Conservation (phyloP, 2,888 invertebrate species). For the Xestia ashworthii region DNA sequence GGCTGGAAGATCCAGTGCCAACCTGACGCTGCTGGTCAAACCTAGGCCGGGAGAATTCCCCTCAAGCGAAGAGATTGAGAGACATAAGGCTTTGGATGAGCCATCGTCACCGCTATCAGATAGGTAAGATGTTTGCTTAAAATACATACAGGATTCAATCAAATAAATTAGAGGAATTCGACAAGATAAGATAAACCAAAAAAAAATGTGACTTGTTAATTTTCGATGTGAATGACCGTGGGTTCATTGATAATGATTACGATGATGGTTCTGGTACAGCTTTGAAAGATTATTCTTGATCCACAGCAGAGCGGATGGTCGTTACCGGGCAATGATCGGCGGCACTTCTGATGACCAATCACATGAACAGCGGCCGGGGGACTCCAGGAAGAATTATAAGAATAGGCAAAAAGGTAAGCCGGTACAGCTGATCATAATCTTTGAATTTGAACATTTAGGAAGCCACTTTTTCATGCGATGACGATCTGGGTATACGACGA, state of each 20-base stretch:
- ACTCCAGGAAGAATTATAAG: conserved; percentile 84
- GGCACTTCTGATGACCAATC: conserved; percentile 92
- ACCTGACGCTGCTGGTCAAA: conserved; percentile 95
- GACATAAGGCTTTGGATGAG: conserved; percentile 87
- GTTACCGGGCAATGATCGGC: conserved; percentile 87
- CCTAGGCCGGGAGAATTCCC: conserved; percentile 95
- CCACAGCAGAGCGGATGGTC: conserved; percentile 85
- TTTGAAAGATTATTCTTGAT: conserved; percentile 1
- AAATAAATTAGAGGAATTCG: too few relatives aligned
- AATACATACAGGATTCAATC: background rate
- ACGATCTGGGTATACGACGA: background rate
- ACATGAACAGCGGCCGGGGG: conserved; percentile 92
- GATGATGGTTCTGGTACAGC: background rate
- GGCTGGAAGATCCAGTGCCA: conserved; percentile 95
- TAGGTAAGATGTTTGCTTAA: conserved; percentile 73
- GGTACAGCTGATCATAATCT: background rate
- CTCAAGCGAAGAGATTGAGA: conserved; percentile 94
- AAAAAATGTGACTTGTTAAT: background rate
- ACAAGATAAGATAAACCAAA: background rate
- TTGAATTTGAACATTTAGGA: background rate
- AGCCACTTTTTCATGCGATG: background rate
- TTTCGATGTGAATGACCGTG: background rate
- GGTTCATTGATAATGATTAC: background rate
- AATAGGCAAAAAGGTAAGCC: conserved; percentile 81
- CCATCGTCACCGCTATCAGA: conserved; percentile 87